Conservation (phyloP, 2,113 vertebrate genomes). For the Python bivittatus region DNA sequence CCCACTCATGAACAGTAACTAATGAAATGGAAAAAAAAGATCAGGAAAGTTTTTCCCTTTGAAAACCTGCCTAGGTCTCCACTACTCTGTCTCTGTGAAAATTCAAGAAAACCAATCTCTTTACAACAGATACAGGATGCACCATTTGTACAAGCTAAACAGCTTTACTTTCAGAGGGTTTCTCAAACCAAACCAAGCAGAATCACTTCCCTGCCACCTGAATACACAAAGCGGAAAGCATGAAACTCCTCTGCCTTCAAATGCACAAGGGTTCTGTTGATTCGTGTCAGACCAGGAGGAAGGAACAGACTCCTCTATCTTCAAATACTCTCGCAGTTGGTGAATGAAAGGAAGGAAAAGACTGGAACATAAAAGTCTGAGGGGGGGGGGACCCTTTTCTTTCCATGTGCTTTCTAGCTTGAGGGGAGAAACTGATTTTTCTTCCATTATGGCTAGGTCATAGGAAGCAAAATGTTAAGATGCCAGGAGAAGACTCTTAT, state of each 20-base stretch:
- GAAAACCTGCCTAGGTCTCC: neutral
- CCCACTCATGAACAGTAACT: neutral
- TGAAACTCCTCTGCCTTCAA: neutral
- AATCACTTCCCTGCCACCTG: neutral
- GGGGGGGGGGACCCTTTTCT: neutral
- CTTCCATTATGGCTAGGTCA: neutral
- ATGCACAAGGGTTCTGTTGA: neutral
- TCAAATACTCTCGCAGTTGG: neutral
- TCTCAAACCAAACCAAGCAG: neutral
- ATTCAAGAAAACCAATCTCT: neutral
- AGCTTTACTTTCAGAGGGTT: neutral
- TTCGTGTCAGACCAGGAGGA: neutral
- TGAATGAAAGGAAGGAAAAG: neutral
- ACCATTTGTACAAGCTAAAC: neutral
- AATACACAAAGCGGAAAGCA: neutral
- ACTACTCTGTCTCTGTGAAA: neutral
- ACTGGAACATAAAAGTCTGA: neutral
- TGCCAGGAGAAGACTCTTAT: neutral
- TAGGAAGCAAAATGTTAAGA: neutral
- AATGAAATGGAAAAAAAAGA: neutral
- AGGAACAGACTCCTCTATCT: neutral
- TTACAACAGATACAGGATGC: neutral
- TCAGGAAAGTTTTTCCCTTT: neutral
- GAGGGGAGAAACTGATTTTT: neutral
- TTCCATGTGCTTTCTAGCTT: neutral